Conservation (phyloP, 1,140 invertebrate species). For the Oscheius sp. region DNA sequence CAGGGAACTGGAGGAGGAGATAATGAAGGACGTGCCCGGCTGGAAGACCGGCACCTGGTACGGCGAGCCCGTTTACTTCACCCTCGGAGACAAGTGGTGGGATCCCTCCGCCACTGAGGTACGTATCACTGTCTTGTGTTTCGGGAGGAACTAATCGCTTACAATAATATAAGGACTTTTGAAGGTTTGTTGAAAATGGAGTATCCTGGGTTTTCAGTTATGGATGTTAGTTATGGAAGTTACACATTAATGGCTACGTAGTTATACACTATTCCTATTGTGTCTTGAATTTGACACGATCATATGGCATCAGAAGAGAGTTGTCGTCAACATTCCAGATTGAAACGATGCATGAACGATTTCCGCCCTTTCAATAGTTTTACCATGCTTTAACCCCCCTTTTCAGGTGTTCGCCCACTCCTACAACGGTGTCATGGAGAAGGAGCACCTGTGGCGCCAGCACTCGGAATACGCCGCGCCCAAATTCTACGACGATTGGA, state of each 20-base stretch:
- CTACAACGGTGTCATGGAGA: neutral
- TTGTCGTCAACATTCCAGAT: too few species aligned
- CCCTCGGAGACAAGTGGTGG: conserved; percentile 61
- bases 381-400: neutral
- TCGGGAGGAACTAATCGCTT: neutral
- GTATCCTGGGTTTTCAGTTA: neutral
- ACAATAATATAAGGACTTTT: neutral
- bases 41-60: conserved; percentile 64
- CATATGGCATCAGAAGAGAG: too few species aligned
- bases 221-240: neutral
- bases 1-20: conserved; percentile 63
- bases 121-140: neutral
- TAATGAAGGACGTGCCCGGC: conserved; percentile 65
- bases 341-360: too few species aligned
- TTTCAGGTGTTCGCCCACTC: conserved; percentile 46
- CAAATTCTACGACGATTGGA: conserved; percentile 52
- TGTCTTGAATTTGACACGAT: too few species aligned
- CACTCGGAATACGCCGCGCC: conserved; percentile 50
- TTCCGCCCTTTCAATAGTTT: neutral
- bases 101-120: conserved; percentile 45
- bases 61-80: conserved; percentile 64
- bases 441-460: conserved; percentile 46
- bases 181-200: conserved; percentile 13
- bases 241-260: neutral
- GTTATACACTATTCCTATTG: too few species aligned